Percentiles rank a stretch among this genome's conserved stretches.
Evolutionary conservation across 2,888 invertebrate genomes (phyloP).

Genomic region (Drosophila barbarae): DNA sequence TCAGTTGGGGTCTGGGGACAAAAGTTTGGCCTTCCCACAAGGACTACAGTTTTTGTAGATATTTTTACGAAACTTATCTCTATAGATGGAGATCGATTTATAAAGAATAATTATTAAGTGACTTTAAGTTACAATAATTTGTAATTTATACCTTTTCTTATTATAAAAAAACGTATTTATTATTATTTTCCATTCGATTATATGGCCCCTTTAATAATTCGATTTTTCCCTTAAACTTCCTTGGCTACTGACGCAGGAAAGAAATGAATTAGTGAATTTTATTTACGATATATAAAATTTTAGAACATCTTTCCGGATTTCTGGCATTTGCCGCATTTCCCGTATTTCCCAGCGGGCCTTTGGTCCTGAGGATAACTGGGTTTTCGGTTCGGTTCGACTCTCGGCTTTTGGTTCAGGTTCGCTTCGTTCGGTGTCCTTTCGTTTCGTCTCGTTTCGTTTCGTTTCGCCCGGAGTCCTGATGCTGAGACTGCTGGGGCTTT

Average conservation of each 20-base stretch:
- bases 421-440: conserved; percentile 13
- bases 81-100: neutral
- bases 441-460: conserved; percentile 25
- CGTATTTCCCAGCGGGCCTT: conserved; percentile 34
- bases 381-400: conserved; percentile 13
- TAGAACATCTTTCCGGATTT: neutral
- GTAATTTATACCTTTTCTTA: no score
- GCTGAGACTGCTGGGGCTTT: conserved; percentile 37
- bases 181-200: neutral
- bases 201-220: neutral
- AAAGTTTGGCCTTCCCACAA: neutral
- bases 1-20: neutral
- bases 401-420: conserved; percentile 13
- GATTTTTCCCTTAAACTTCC: neutral
- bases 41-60: conserved; percentile 8
- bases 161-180: neutral
- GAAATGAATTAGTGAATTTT: no score
- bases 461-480: conserved; percentile 27
- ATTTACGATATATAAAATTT: no score
- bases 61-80: neutral
- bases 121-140: no score
- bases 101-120: no score
- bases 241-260: neutral
- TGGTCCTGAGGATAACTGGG: conserved; percentile 7
- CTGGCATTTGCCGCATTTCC: conserved; percentile 19